phyloP scores from a whole-genome alignment of 2,797 vertebrate species.

The Meda fulgida region DNA sequence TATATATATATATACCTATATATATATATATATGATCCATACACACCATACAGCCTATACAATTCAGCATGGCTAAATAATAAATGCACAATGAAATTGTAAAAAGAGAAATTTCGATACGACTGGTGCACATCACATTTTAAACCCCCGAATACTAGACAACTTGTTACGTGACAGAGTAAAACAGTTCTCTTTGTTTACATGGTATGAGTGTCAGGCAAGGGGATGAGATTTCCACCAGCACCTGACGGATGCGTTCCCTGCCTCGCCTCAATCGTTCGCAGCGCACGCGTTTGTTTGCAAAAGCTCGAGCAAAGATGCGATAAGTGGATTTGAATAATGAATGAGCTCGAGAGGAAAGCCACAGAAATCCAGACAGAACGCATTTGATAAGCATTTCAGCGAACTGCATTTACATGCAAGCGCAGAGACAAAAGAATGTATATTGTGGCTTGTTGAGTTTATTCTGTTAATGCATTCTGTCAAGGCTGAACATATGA shows the following conservation, averaged over 20 bases:
- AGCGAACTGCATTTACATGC: conserved; percentile 43
- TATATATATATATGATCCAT: background rate
- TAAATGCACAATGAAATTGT: background rate
- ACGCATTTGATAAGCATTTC: conserved; percentile 41
- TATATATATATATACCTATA: no score
- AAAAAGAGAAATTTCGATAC: background rate
- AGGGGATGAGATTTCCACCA: conserved; percentile 52
- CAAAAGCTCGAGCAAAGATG: conserved; percentile 59
- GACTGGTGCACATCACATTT: background rate
- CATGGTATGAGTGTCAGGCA: conserved; percentile 57
- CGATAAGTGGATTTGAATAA: conserved; percentile 71
- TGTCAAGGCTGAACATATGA: background rate
- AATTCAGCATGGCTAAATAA: background rate
- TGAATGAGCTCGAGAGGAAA: conserved; percentile 54
- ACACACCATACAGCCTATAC: background rate
- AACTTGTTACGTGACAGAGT: conserved; percentile 51
- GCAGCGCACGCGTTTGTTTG: conserved; percentile 47
- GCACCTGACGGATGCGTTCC: conserved; percentile 41
- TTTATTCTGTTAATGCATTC: conserved; percentile 30
- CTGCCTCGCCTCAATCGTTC: conserved; percentile 39
- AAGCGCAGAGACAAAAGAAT: conserved; percentile 41
- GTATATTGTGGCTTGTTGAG: conserved; percentile 2
- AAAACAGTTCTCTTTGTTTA: conserved; percentile 65
- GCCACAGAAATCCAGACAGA: conserved; percentile 43
- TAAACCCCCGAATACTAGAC: background rate